Percentiles rank a stretch among this genome's conserved stretches.
Evolutionary conservation across 2,797 vertebrate genomes (phyloP).

Genomic region (Sebastes minor): DNA sequence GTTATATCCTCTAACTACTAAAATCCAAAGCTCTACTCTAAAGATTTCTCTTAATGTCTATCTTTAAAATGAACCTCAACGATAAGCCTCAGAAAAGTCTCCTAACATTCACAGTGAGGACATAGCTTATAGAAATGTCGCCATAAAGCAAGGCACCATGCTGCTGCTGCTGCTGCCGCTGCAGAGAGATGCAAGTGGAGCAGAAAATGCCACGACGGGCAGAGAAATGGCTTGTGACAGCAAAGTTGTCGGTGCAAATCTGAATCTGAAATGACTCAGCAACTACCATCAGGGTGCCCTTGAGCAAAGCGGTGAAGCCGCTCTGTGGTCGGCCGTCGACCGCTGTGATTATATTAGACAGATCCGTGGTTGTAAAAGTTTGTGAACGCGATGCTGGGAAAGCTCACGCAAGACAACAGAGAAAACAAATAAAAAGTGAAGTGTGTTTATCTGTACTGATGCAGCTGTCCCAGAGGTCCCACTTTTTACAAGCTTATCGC

Average conservation of each 20-base stretch:
- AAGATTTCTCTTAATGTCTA: not conserved
- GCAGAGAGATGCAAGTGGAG: slow-evolving; percentile 9
- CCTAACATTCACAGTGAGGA: not conserved
- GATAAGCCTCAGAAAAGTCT: not conserved
- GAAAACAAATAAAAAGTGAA: slow-evolving; percentile 12
- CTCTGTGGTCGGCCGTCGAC: not conserved
- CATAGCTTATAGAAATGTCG: not conserved
- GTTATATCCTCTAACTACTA: not conserved
- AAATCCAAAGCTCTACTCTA: not conserved
- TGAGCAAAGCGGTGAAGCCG: slow-evolving; percentile 22
- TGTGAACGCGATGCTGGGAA: not conserved
- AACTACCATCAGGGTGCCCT: slow-evolving; percentile 13
- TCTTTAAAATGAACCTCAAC: not conserved
- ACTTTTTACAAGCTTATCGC: slow-evolving; percentile 19
- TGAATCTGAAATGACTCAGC: slow-evolving; percentile 37
- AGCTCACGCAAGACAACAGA: not conserved
- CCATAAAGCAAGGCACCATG: not conserved
- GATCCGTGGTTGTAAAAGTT: slow-evolving; percentile 4
- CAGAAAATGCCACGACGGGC: not conserved
- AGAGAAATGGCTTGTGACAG: slow-evolving; percentile 39
- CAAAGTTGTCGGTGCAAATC: slow-evolving; percentile 37
- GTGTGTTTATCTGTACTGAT: not conserved
- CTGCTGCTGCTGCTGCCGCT: not conserved
- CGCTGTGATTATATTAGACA: slow-evolving; percentile 3
- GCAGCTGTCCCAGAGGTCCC: not conserved